Conservation (phyloP, 1,140 invertebrate species). For the Macrotrachela quadricornifera region DNA sequence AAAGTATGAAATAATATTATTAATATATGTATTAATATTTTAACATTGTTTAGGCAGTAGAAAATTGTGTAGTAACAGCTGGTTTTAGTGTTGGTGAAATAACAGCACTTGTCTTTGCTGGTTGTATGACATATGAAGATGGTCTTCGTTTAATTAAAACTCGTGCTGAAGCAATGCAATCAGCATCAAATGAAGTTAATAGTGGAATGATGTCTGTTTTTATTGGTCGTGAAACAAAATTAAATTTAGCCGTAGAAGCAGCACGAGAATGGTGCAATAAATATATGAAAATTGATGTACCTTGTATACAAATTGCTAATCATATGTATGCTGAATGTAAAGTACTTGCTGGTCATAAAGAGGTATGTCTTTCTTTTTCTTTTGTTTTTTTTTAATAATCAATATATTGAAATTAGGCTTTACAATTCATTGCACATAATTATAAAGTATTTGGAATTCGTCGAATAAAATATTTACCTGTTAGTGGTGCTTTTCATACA, state of each 20-base stretch:
- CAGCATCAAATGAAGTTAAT: slow-evolving; percentile 44
- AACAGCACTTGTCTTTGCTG: slow-evolving; percentile 65
- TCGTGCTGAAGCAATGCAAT: slow-evolving; percentile 63
- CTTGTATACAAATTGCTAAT: slow-evolving; percentile 21
- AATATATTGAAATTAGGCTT: slow-evolving; percentile 32
- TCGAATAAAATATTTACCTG: slow-evolving; percentile 48
- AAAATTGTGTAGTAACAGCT: slow-evolving; percentile 55
- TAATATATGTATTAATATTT: too few species aligned
- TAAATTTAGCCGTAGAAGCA: slow-evolving; percentile 37
- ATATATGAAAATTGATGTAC: slow-evolving; percentile 30
- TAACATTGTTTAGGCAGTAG: slow-evolving; percentile 26
- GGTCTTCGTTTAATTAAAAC: slow-evolving; percentile 48
- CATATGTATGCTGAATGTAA: background rate
- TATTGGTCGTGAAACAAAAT: slow-evolving; percentile 17
- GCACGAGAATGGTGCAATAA: slow-evolving; percentile 52
- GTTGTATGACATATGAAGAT: slow-evolving; percentile 56
- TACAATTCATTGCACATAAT: slow-evolving; percentile 52
- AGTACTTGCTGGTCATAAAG: slow-evolving; percentile 15
- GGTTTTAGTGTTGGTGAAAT: slow-evolving; percentile 91
- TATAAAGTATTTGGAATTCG: slow-evolving; percentile 42
- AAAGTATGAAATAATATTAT: slow-evolving; percentile 16
- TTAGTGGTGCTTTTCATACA: slow-evolving; percentile 77
- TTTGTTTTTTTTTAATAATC: too few species aligned
- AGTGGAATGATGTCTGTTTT: slow-evolving; percentile 60
- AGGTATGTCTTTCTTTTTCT: slow-evolving; percentile 16